Conservation (phyloP, 1,140 invertebrate species). For the Cotesia glomerata region DNA sequence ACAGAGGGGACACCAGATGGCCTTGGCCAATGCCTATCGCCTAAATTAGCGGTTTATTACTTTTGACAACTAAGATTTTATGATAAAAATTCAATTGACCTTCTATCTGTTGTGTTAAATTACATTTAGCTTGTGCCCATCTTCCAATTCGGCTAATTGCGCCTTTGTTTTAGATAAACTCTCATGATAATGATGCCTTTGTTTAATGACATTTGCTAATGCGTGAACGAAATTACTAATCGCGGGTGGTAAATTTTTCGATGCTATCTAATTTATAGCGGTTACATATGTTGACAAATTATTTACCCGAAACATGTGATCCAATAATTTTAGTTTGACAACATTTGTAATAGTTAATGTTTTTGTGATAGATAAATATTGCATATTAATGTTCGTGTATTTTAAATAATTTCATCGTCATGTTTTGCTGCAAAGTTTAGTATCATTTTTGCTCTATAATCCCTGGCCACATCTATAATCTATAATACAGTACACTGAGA, state of each 20-base stretch:
- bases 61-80: conserved; percentile 6
- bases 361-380: background rate
- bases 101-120: background rate
- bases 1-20: conserved; percentile 21
- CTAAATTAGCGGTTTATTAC: conserved; percentile 15
- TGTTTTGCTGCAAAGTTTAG: no score
- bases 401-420: no score
- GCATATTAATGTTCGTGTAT: no score
- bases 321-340: no score
- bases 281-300: conserved; percentile 1
- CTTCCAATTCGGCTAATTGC: no score
- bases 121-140: background rate
- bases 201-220: background rate
- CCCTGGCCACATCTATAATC: no score
- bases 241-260: background rate
- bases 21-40: conserved; percentile 5
- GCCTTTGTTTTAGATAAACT: no score
- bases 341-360: background rate
- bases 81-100: conserved; percentile 19
- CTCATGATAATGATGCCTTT: no score
- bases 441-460: background rate
- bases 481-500: no score
- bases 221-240: background rate
- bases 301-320: background rate
- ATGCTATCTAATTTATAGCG: background rate